Evolutionary conservation across 2,113 vertebrate species (phyloP), one percentile per base, ranked within the genome.

Genomic region (Piliocolobus tephrosceles): DNA sequence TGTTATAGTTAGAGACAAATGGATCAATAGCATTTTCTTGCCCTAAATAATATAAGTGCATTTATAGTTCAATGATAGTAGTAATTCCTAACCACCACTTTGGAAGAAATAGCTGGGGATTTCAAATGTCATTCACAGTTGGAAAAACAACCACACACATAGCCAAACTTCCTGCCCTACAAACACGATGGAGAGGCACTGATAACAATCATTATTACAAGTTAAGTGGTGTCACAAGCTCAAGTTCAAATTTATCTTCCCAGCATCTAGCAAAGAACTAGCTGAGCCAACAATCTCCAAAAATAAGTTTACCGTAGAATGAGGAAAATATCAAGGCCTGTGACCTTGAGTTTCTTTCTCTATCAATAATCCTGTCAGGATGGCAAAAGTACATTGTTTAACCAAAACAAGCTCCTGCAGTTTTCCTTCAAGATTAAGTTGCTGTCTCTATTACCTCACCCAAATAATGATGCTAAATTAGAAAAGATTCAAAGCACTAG

Each of bases 201-300:
- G 96, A 97, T 95, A 97, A 97, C 90, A 95, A 97, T 97, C 95
- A 88, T 97, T 97, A 96, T 97, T 97, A 94, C 58, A 88, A 90
- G 90, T 90, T 96, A 98, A 98, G 64, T 97, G 88, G 95, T 97
- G 32, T 97, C 90, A 97, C 22, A 96, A 97, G 87, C 50, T 57
- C 95, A 97, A 64, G 32, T 97, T 97, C 84, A 95, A 94, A 97
- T 97, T 95, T 97, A 94, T 95, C 95, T 96, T 97, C 72, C 40
- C 83, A 97, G 83, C 64, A 97, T 90, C 92, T 75, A 96, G 96
- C 92, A 92, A 96, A 97, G 76, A 97, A 97, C 40, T 97, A 95
- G 87, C 97, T 97, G 87, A 98, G 76, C 84, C 87, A 97, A 97
- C 87, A 96, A 78, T 97, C 93, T 97, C 43, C 52, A 88, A 75